Conservation (phyloP, 2,888 invertebrate species). For the Thymelicus lineola region DNA sequence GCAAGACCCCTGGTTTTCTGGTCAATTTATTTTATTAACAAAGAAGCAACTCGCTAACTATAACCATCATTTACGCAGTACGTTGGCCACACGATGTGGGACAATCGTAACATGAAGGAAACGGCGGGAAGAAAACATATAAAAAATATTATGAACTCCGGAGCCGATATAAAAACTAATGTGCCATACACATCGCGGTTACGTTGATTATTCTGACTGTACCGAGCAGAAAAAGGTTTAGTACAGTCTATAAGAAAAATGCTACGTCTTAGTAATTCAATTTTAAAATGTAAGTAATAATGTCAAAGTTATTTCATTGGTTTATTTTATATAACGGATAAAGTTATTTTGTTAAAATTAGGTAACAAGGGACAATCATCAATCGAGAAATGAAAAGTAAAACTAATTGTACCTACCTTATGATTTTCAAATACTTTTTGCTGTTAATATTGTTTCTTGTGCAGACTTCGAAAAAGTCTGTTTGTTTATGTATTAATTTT, state of each 20-base stretch:
- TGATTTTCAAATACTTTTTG: too few species aligned
- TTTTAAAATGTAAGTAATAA: too few species aligned
- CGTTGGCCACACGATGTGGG: slow-evolving; percentile 29
- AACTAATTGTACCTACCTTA: too few species aligned
- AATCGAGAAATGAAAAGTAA: too few species aligned
- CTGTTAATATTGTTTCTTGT: too few species aligned
- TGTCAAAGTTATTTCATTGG: too few species aligned
- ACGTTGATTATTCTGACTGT: slow-evolving; percentile 40
- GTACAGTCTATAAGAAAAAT: slow-evolving; percentile 14
- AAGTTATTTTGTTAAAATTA: too few species aligned
- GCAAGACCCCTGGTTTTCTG: slow-evolving; percentile 16
- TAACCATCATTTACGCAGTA: slow-evolving; percentile 34
- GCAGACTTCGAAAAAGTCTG: too few species aligned
- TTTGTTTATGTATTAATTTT: neutral
- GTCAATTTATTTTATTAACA: slow-evolving; percentile 37
- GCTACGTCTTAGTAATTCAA: neutral
- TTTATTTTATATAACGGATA: too few species aligned
- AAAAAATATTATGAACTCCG: slow-evolving; percentile 53
- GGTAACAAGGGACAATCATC: too few species aligned
- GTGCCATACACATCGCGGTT: slow-evolving; percentile 48
- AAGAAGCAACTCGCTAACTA: slow-evolving; percentile 32
- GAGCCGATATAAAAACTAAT: slow-evolving; percentile 51
- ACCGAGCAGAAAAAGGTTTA: slow-evolving; percentile 17
- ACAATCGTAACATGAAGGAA: slow-evolving; percentile 34
- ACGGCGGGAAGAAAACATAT: slow-evolving; percentile 48